phyloP scores from a whole-genome alignment of 2,797 vertebrate species.

The Epinephelus coioides region DNA sequence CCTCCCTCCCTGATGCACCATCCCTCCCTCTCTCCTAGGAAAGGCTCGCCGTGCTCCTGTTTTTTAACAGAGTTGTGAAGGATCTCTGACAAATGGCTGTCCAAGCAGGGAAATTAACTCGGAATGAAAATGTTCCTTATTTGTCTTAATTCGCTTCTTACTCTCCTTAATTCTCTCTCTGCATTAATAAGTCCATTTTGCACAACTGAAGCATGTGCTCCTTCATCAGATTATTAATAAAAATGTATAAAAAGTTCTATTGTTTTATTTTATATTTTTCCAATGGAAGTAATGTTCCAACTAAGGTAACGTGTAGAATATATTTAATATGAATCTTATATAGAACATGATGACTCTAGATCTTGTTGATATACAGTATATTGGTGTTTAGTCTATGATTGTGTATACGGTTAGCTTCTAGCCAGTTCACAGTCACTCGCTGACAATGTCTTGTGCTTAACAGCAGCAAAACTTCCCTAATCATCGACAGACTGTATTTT shows the following conservation, averaged over 20 bases:
- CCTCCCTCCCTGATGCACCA: constrained; percentile 13
- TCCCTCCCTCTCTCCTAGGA: neutral
- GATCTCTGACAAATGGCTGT: constrained; percentile 85
- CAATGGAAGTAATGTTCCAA: constrained; percentile 93
- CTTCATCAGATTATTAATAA: constrained; percentile 90
- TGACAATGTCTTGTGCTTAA: constrained; percentile 90
- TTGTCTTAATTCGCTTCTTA: constrained; percentile 73
- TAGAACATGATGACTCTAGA: constrained; percentile 95
- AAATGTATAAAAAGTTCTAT: constrained; percentile 85
- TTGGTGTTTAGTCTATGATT: constrained; percentile 95
- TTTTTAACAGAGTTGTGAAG: constrained; percentile 84
- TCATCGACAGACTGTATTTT: constrained; percentile 82
- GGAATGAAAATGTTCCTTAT: constrained; percentile 75
- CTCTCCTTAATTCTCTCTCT: constrained; percentile 61
- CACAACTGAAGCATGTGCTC: constrained; percentile 96
- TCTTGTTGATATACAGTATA: constrained; percentile 91
- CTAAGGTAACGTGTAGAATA: constrained; percentile 97
- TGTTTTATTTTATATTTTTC: constrained; percentile 97
- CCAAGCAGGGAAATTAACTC: constrained; percentile 81
- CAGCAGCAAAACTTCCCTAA: constrained; percentile 83
- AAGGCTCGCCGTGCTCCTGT: constrained; percentile 79
- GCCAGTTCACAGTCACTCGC: constrained; percentile 91
- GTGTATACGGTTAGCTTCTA: constrained; percentile 92
- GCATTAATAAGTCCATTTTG: constrained; percentile 88
- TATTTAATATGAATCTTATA: constrained; percentile 99